Percentiles rank a stretch among this genome's conserved stretches.
phyloP scores from a whole-genome alignment of 2,797 vertebrate genomes.

The Phalloptychus januarius region DNA sequence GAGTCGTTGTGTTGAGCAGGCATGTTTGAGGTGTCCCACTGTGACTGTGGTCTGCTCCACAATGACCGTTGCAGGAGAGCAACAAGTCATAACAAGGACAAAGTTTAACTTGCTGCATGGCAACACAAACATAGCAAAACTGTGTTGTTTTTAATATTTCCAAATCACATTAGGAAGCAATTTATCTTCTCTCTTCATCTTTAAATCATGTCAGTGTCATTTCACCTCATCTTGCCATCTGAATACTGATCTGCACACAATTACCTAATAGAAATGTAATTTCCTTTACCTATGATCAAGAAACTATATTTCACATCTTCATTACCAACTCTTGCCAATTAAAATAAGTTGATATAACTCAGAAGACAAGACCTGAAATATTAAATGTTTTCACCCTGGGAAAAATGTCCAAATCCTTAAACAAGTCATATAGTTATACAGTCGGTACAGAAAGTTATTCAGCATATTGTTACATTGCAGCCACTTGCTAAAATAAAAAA shows the following conservation, averaged over 20 bases:
- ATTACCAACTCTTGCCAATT: not conserved
- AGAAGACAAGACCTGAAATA: not conserved
- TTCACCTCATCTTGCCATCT: not conserved
- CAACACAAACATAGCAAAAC: not conserved
- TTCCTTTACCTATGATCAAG: not conserved
- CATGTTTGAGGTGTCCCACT: slow-evolving; percentile 36
- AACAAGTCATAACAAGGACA: slow-evolving; percentile 25
- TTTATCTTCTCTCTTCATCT: not conserved
- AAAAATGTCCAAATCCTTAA: not conserved
- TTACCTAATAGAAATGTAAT: not conserved
- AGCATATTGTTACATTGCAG: no score
- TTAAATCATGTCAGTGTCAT: not conserved
- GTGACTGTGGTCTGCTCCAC: slow-evolving; percentile 37
- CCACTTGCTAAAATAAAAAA: no score
- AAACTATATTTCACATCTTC: not conserved
- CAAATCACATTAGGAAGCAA: not conserved
- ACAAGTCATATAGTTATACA: not conserved
- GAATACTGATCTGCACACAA: not conserved
- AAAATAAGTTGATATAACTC: not conserved
- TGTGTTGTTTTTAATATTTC: not conserved
- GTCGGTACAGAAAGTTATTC: no score
- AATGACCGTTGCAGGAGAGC: slow-evolving; percentile 24
- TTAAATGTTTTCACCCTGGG: not conserved
- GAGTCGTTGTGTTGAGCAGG: slow-evolving; percentile 42
- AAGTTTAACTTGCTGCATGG: slow-evolving; percentile 5